Evolutionary conservation across 1,140 invertebrate species (phyloP), one percentile per base, ranked within the genome.

Genomic region (Cepaea nemoralis): DNA sequence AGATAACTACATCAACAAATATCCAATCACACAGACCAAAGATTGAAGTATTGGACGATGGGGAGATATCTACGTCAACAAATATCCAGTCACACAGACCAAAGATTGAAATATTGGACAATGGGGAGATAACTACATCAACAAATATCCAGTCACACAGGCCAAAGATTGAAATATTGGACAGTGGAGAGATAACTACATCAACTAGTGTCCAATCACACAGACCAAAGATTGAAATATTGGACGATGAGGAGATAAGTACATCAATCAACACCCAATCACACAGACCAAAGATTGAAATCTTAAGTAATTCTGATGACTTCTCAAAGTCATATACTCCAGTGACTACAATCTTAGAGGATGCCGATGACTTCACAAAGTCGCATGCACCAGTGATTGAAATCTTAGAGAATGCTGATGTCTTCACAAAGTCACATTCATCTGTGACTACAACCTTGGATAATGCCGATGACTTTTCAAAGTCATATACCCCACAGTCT

Each of bases 301-400:
- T 55, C 22, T 55, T 55, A 24, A 19, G n/a, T 55, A n/a, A 55
- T 8, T 22, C n/a, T 55, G 22, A 55, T 22, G 50, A 55, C 19
- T 22, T 5, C 50, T 22, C 82, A 71, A 40, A 82, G 66, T 55
- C 82, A 27, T 86, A 77, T 82, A 84, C 83, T 67, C 87, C 87
- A 27, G 84, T 82, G 48, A 88, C 87, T 73, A 86, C 86, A 73
- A 75, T 86, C 10, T 70, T 88, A 19, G 80, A 86, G 55, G 84
- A 85, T 69, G 82, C 76, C 19, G 81, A 81, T 33, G 79, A 82
- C 16, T 48, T 37, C 22, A 77, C 27, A 0, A 1, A 22, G 31
- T 22, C 2, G n/a, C 50, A 55, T 55, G n/a, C 2, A 22, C 50
- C 50, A 55, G n/a, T 82, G 81, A 50, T 55, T 55, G 50, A 55